phyloP scores from a whole-genome alignment of 1,140 invertebrate genomes.

The Tetragonula clypearis region DNA sequence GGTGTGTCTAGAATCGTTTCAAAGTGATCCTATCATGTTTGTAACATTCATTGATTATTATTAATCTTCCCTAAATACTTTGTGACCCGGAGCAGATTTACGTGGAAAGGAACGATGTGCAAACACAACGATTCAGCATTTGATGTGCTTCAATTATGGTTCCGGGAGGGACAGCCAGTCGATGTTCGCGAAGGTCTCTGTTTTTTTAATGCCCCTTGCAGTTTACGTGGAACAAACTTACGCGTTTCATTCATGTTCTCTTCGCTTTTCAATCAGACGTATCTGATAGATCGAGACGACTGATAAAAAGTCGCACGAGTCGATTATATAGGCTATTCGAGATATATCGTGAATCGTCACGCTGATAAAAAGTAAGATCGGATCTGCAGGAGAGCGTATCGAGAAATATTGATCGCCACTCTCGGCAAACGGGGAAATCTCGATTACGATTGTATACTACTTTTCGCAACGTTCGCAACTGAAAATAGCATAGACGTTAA shows the following conservation, averaged over 20 bases:
- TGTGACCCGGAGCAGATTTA: slow-evolving; percentile 53
- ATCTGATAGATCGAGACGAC: not conserved
- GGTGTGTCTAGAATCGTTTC: not conserved
- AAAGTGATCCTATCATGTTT: not conserved
- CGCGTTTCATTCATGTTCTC: not conserved
- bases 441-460: not conserved
- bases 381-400: not conserved
- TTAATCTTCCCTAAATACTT: not conserved
- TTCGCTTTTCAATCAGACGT: not conserved
- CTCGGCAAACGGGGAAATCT: not conserved
- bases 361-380: not conserved
- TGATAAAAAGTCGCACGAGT: not conserved
- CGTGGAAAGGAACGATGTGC: slow-evolving; percentile 42
- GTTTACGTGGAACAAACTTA: no score
- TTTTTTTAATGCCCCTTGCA: not conserved
- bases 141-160: slow-evolving; percentile 66
- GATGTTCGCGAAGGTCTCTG: not conserved
- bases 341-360: not conserved
- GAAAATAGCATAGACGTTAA: slow-evolving; percentile 22
- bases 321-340: not conserved
- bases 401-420: not conserved
- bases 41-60: not conserved
- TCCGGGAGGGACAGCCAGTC: not conserved
- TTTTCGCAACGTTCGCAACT: not conserved
- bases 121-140: slow-evolving; percentile 66